Percentiles rank a stretch among this genome's conserved stretches.
These are phyloP conservation scores for Jaculus jaculus DNA, from an alignment of 2,113 vertebrate species.

Conservation along the genomic window DNA sequence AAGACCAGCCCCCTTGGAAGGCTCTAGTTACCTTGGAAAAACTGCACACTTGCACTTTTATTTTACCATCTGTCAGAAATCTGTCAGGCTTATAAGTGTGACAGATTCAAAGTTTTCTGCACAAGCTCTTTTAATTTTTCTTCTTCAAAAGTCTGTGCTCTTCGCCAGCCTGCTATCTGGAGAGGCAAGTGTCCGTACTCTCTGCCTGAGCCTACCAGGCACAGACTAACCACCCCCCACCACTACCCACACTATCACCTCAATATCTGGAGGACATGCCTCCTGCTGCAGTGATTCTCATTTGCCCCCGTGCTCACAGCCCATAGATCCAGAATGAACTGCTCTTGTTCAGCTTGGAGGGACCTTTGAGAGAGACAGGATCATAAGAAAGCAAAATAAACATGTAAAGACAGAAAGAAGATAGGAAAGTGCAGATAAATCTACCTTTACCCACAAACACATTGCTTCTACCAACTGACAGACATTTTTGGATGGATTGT, in stretches of 20 bases:
- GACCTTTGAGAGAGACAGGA: not conserved
- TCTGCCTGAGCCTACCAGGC: not conserved
- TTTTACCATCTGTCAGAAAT: slow-evolving; percentile 25
- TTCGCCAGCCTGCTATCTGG: slow-evolving; percentile 53
- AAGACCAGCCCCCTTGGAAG: slow-evolving; percentile 41
- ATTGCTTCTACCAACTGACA: not conserved
- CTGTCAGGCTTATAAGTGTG: slow-evolving; percentile 34
- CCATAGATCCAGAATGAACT: not conserved
- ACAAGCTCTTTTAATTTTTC: slow-evolving; percentile 70
- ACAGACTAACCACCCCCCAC: slow-evolving; percentile 22
- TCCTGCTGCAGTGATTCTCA: not conserved
- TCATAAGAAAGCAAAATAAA: not conserved
- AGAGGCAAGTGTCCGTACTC: slow-evolving; percentile 49
- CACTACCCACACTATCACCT: not conserved
- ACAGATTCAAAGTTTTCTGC: slow-evolving; percentile 58
- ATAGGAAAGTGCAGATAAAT: not conserved
- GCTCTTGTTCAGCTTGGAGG: not conserved
- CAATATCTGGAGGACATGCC: not conserved
- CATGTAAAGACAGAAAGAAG: not conserved
- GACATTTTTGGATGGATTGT: not conserved
- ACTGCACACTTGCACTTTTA: slow-evolving; percentile 25
- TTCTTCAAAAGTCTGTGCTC: slow-evolving; percentile 69
- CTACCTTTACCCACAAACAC: not conserved
- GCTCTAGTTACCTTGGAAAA: slow-evolving; percentile 62
- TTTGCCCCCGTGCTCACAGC: not conserved